A percentile compares a stretch with the other conserved stretches of the same genome.
Evolutionary conservation across 2,888 invertebrate genomes (phyloP).

Genomic region (Amphipoea lucens): DNA sequence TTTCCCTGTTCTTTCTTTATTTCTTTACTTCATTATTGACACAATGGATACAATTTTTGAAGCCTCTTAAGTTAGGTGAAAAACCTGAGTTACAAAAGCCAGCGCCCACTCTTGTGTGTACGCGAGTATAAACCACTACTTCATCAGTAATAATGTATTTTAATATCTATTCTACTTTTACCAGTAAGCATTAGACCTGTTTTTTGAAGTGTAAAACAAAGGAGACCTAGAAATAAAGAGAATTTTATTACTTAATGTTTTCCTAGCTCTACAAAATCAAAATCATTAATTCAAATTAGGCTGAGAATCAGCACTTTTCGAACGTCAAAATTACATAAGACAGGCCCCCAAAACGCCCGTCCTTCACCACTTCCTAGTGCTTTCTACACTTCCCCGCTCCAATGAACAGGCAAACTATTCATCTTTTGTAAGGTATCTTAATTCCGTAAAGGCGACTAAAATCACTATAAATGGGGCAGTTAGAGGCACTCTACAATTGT

Average conservation of each 20-base stretch:
- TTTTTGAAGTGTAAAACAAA: background rate
- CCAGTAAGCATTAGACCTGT: background rate
- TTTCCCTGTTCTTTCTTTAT: background rate
- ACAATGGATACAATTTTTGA: background rate
- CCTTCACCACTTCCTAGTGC: background rate
- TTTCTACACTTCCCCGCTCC: slow-evolving; percentile 2
- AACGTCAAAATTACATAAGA: background rate
- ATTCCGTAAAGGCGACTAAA: background rate
- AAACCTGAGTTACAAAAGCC: background rate
- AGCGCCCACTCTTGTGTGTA: background rate
- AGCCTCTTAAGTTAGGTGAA: background rate
- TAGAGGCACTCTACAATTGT: background rate
- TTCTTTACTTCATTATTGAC: background rate
- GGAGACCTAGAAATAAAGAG: background rate
- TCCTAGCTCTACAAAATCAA: background rate
- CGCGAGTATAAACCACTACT: background rate
- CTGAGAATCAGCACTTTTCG: background rate
- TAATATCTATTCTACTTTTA: background rate
- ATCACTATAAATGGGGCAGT: background rate
- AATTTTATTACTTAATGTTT: background rate
- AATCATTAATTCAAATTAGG: background rate
- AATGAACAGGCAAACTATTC: background rate
- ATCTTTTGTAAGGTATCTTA: slow-evolving; percentile 15
- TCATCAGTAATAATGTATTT: slow-evolving; percentile 1
- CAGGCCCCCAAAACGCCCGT: background rate